Base-by-base conservation (phyloP, 2,113 vertebrate genomes). In the Ictidomys tridecemlineatus region DNA sequence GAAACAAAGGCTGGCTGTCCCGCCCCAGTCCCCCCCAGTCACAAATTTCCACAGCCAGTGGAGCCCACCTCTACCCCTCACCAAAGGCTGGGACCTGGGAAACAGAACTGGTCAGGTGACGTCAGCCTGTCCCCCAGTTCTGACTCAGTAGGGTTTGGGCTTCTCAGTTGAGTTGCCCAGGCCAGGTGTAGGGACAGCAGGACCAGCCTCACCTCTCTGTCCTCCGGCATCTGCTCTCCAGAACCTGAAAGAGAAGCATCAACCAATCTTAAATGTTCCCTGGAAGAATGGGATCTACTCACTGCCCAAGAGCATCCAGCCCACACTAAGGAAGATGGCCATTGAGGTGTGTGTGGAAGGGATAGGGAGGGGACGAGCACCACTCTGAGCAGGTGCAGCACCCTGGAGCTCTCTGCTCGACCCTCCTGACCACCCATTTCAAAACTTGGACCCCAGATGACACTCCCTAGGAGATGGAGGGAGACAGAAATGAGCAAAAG, bases 291-390 rank as follows among this genome's bases (percentile, higher is more conserved):
- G 98, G 1, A 5, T 69, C 51, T 97, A 98, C 84, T 58, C 85
- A 1, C 53, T 99, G 56, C 98, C 99, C 20, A 37, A 14, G 83
- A 98, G 76, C 7, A 96, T 99, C 70, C 97, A 97, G 72, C 98
- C 98, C 0, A 89, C 48, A 0, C 73, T 98, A 82, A 92, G 30
- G 76, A 97, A 94, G 92, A 96, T 98, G 97, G 98, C 98, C 0
- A 92, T 99, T 42, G 99, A 99, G 98, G 99, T 98, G 95, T 61
- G 70, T 32, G 24, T 4, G 0, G 1, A 4, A 30, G 32, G 58
- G 24, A 3, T 8, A 45, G 74, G 37, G 0, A 4, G 20, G 24
- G 70, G 61, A 0, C 1, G 22, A 32, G 65, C 45, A 30, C 26
- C 67, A 14, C 39, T 26, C 51, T 39, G 20, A 61, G 85, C 11